These are phyloP conservation scores for Syngnathus acus DNA, from an alignment of 2,797 vertebrate genomes.

Conservation along the genomic window DNA sequence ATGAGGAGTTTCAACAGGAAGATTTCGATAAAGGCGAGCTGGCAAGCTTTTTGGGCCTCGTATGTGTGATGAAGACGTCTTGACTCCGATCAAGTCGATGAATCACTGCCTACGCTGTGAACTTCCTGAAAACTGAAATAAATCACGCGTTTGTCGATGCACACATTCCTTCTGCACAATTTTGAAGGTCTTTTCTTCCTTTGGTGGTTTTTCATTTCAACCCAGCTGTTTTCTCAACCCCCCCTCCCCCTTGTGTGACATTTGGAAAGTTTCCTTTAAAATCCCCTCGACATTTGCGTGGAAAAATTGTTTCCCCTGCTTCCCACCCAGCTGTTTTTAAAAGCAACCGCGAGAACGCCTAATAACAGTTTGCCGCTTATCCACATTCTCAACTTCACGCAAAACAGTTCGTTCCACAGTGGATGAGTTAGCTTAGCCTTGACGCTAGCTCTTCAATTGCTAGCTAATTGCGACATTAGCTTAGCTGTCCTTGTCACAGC, in stretches of 20 bases:
- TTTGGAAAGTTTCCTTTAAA: conserved; percentile 15
- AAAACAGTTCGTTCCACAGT: not conserved
- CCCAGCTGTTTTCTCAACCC: not conserved
- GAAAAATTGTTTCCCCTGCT: conserved; percentile 12
- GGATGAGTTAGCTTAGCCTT: not conserved
- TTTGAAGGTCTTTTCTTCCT: not conserved
- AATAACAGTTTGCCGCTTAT: not conserved
- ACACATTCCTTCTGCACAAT: not conserved
- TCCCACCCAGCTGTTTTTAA: not conserved
- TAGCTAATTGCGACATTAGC: too few relatives aligned
- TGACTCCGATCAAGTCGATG: not conserved
- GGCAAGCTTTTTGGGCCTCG: too few relatives aligned
- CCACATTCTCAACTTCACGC: not conserved
- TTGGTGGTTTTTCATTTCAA: not conserved
- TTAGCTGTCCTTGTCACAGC: too few relatives aligned
- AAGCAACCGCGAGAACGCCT: not conserved
- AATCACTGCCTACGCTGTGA: not conserved
- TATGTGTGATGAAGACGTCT: too few relatives aligned
- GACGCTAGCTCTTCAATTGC: not conserved
- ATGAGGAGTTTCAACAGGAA: not conserved
- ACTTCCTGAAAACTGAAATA: not conserved
- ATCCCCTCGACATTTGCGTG: conserved; percentile 16
- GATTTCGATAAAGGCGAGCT: not conserved
- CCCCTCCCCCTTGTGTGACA: not conserved
- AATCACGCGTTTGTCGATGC: not conserved